Conservation (phyloP, 37 sponge, comb jelly and placozoan species). For the Oscarella lobularis region DNA sequence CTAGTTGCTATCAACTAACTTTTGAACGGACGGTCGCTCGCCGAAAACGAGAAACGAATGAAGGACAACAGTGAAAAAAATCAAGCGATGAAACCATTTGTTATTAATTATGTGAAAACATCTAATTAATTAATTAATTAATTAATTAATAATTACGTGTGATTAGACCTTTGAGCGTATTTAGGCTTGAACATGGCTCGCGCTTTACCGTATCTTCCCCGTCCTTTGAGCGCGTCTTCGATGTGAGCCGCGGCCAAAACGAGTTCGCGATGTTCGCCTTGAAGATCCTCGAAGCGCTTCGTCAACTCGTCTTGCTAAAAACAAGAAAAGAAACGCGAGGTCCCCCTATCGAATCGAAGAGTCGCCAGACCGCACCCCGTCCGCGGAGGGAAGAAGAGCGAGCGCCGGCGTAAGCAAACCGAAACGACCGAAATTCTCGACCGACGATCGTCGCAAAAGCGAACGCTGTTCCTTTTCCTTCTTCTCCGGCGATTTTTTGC, state of each 20-base stretch:
- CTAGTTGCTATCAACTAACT: constrained; percentile 15
- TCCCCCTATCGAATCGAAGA: background rate
- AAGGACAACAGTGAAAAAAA: constrained; percentile 22
- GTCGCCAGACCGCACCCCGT: background rate
- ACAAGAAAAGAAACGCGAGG: too few species aligned
- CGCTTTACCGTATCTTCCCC: constrained; percentile 37
- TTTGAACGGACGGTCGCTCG: constrained; percentile 29
- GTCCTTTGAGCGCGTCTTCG: constrained; percentile 30
- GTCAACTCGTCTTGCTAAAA: constrained; percentile 7
- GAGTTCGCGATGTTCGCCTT: constrained; percentile 8
- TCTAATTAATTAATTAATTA: constrained; percentile 8
- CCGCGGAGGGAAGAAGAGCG: background rate
- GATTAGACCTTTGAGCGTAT: constrained; percentile 16
- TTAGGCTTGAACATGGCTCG: constrained; percentile 18
- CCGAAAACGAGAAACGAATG: constrained; percentile 32
- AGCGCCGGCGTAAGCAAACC: background rate
- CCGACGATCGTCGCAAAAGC: background rate
- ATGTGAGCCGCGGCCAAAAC: constrained; percentile 42
- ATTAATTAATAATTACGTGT: too few species aligned
- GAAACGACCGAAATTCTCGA: background rate
- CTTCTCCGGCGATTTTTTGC: too few species aligned
- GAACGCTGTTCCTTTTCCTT: background rate
- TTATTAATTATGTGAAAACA: constrained; percentile 28
- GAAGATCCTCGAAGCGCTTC: background rate
- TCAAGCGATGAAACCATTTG: constrained; percentile 30